Conservation (phyloP, 2,113 vertebrate genomes). For the Cisticola juncidis region DNA sequence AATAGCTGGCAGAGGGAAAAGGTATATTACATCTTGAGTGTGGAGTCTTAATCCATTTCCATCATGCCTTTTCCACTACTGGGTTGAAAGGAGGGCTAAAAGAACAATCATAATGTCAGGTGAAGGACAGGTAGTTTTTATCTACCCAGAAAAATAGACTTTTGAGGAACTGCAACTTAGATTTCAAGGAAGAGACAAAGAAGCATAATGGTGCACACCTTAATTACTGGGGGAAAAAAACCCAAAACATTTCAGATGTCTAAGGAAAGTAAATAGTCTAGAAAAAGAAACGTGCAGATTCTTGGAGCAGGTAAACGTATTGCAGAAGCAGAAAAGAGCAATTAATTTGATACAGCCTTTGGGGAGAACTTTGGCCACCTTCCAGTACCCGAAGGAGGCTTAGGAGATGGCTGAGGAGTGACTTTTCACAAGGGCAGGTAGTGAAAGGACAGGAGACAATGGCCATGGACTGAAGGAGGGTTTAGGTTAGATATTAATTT, state of each 20-base stretch:
- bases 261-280: not conserved
- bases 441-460: not conserved
- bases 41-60: not conserved
- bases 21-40: not conserved
- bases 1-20: not conserved
- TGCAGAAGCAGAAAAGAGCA: not conserved
- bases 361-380: not conserved
- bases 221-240: rapidly evolving
- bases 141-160: not conserved
- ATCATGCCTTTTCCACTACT: not conserved
- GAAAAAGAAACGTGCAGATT: not conserved
- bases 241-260: not conserved
- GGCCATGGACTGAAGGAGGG: not conserved
- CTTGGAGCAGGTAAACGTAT: not conserved
- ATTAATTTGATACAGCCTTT: not conserved
- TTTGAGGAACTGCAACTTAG: not conserved
- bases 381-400: not conserved
- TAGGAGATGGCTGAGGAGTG: not conserved
- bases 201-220: not conserved
- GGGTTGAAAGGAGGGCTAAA: not conserved
- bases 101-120: not conserved
- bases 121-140: not conserved
- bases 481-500: not conserved
- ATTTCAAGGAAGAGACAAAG: not conserved
- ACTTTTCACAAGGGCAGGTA: not conserved